Evolutionary conservation across 2,797 vertebrate genomes (phyloP).

Genomic region (Scyliorhinus canicula): DNA sequence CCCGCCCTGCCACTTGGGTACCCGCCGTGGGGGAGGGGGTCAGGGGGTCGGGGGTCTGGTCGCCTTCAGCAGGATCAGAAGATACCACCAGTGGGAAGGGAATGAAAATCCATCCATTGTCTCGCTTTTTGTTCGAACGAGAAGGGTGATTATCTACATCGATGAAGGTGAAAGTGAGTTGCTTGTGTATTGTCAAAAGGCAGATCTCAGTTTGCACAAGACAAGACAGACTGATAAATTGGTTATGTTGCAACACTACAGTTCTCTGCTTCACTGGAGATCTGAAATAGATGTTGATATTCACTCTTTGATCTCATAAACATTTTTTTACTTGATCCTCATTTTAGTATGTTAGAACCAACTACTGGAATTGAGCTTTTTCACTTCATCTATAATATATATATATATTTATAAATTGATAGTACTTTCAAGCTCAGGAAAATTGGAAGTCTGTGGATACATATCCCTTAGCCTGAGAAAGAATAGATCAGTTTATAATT

Average conservation of each 20-base stretch:
- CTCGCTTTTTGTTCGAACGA: not conserved
- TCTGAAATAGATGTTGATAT: not conserved
- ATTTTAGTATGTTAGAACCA: not conserved
- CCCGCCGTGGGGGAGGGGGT: too few species aligned
- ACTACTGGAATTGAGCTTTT: not conserved
- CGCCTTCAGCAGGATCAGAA: too few species aligned
- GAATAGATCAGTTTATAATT: not conserved
- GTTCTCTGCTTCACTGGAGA: not conserved
- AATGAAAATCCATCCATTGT: too few species aligned
- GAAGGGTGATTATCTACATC: not conserved
- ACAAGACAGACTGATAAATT: not conserved
- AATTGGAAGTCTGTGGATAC: not conserved
- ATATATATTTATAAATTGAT: not conserved
- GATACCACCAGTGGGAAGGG: too few species aligned
- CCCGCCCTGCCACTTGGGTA: too few species aligned
- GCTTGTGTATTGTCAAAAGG: too few species aligned
- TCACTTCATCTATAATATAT: slow-evolving; percentile 12
- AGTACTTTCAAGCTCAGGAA: not conserved
- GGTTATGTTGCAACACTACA: not conserved
- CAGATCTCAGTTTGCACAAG: not conserved
- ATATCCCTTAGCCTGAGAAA: not conserved
- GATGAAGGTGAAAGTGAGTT: too few species aligned
- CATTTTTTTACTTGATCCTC: not conserved
- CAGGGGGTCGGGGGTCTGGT: too few species aligned
- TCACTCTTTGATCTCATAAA: slow-evolving; percentile 12